Percentiles rank a stretch among this genome's conserved stretches.
These are phyloP conservation scores for Lynx canadensis DNA, from an alignment of 2,113 vertebrate species.

Conservation along the genomic window DNA sequence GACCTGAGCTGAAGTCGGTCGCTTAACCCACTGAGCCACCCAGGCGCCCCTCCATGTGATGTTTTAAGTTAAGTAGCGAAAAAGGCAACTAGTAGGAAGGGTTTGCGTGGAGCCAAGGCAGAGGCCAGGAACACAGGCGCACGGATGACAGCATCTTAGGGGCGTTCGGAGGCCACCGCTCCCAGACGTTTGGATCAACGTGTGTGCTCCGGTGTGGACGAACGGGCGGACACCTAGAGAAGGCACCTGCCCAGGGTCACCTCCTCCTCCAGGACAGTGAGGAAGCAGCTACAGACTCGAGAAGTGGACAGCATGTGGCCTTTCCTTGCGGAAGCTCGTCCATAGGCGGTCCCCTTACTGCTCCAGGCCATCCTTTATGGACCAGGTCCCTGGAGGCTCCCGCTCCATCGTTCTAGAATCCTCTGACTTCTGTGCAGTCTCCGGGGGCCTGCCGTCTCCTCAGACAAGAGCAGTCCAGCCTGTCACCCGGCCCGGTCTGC, in stretches of 20 bases:
- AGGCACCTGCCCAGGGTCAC: background rate
- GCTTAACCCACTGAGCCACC: too few relatives aligned
- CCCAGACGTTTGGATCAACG: background rate
- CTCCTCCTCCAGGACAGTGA: background rate
- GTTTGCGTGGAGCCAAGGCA: background rate
- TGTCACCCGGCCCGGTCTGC: background rate
- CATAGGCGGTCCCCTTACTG: background rate
- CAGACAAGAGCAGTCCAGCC: background rate
- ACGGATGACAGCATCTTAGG: background rate
- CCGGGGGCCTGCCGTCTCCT: background rate
- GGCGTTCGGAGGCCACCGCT: background rate
- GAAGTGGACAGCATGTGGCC: background rate
- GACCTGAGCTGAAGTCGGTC: too few relatives aligned
- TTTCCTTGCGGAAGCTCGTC: rapidly evolving
- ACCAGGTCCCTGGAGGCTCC: too few relatives aligned
- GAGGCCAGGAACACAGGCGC: background rate
- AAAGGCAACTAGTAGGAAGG: background rate
- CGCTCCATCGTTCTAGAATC: background rate
- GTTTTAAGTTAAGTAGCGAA: background rate
- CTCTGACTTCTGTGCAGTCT: background rate
- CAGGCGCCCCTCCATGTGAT: too few relatives aligned
- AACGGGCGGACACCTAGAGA: too few relatives aligned
- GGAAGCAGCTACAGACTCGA: too few relatives aligned
- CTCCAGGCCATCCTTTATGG: too few relatives aligned
- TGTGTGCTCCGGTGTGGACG: too few relatives aligned